Base-by-base conservation (phyloP, 2,888 invertebrate genomes). In the Oscheius sp. region DNA sequence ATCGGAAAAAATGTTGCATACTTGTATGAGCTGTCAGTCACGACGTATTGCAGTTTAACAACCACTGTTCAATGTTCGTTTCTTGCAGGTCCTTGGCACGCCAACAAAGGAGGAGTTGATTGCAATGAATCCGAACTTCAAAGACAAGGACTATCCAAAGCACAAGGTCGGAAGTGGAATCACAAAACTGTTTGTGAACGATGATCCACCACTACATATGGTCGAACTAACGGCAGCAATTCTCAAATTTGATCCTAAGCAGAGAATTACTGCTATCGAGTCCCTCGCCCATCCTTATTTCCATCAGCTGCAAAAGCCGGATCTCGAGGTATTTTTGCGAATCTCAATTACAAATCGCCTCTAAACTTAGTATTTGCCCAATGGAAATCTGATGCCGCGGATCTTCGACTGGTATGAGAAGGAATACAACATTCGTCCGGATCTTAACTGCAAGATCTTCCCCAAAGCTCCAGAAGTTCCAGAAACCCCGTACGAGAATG, bases 331-430 rank as follows among this genome's bases (percentile, higher is more conserved):
- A 58, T 47, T 29, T 58, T 53, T 51, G 11, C 10, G 3, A 35
- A 55, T 21, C 11, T 33, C 3, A 29, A n/a, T 68, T 68, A 9
- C 42, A 5, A 42, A 42, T 42, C 29, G 9, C 21, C 57, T 29
- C 29, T 21, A 32, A 57, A 13, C 9, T 63, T 42, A 73, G 73
- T 58, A 50, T 58, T 58, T 73, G 50, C 73, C 80, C 4, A 76
- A 60, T 55, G 76, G 76, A 21, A 42, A 65, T 47, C 73, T 71
- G 11, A 51, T 74, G 37, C 78, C 78, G 1, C 55, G 60, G 47
- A 59, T 80, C 0, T 80, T 80, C 55, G 77, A 80, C 53, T 80
- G 80, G 80, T 75, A 77, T n/a, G 80, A 78, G 37, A 80, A 78
- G 63, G 80, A 80, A 60, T 76, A 70, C 59, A 60, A 48, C 35